Percentiles rank a stretch among this genome's conserved stretches.
phyloP scores from a whole-genome alignment of 2,797 vertebrate genomes.

The Salmo trutta region DNA sequence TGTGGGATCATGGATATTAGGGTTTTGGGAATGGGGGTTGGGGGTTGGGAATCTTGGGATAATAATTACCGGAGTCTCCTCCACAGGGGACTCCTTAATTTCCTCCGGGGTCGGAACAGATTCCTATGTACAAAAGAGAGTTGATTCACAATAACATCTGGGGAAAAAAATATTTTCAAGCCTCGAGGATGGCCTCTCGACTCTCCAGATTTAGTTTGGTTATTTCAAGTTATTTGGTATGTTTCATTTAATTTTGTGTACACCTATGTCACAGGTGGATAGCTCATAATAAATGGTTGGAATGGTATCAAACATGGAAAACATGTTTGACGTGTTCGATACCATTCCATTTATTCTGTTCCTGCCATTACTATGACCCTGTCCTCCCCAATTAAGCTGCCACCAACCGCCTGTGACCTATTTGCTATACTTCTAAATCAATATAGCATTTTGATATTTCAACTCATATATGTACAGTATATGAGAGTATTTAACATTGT shows the following conservation, averaged over 20 bases:
- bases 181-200: background rate
- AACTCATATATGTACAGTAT: background rate
- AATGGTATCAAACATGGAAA: background rate
- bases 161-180: background rate
- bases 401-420: too few species aligned
- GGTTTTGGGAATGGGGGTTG: background rate
- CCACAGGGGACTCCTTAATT: conserved; percentile 47
- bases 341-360: background rate
- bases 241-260: background rate
- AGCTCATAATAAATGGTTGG: background rate
- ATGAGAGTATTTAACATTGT: background rate
- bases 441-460: background rate
- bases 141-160: conserved; percentile 14
- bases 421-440: background rate
- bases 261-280: background rate
- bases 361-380: background rate
- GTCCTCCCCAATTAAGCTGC: too few species aligned
- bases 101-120: conserved; percentile 43
- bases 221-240: background rate
- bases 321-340: too few species aligned
- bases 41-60: background rate
- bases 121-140: conserved; percentile 45
- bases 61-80: conserved; percentile 58
- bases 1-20: background rate
- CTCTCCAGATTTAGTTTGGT: background rate